Base-by-base conservation (phyloP, 2,797 vertebrate species). In the Poecile montanus region DNA sequence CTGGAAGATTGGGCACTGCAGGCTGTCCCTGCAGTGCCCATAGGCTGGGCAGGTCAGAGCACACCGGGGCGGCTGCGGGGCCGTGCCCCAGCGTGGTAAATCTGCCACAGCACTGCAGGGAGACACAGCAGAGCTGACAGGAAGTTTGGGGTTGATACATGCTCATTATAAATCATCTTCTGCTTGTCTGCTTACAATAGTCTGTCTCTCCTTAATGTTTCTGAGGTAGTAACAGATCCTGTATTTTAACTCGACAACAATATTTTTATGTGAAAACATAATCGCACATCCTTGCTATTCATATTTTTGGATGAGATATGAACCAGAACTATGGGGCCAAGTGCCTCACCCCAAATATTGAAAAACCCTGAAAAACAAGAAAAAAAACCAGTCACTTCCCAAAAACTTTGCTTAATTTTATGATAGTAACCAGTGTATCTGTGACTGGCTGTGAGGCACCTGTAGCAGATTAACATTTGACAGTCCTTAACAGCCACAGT, bases 121-220 rank as follows among this genome's bases (percentile, higher is more conserved):
- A 79, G 23, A 30, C 45, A 16, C 75, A 15, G 51, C 34, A 22
- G 13, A 76, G 53, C 72, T 30, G 26, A 17, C 57, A 1, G 13
- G 73, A 91, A 66, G 34, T 61, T 74, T 75, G 26, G 56, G 25
- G 81, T 91, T 71, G 65, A n/a, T 73, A 9, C 20, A 5, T 27
- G 40, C 32, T 91, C 88, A 18, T 72, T 88, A 84, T 86, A 88
- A 94, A 89, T 92, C 68, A 72, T 63, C n/a, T 89, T 54, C 73
- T 94, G 83, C 74, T 78, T 85, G 57, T 94, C 87, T 95, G 67
- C 72, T 96, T 95, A 57, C 60, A 85, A 22, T 10, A 13, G 18
- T 29, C 56, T 65, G 65, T 30, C 60, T 77, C 81, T 50, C 56
- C 56, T 71, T 75, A 26, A 23, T 68, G 85, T 44, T 88, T 75